Base-by-base conservation (phyloP, 1,140 invertebrate genomes). In the Coelopa frigida region DNA sequence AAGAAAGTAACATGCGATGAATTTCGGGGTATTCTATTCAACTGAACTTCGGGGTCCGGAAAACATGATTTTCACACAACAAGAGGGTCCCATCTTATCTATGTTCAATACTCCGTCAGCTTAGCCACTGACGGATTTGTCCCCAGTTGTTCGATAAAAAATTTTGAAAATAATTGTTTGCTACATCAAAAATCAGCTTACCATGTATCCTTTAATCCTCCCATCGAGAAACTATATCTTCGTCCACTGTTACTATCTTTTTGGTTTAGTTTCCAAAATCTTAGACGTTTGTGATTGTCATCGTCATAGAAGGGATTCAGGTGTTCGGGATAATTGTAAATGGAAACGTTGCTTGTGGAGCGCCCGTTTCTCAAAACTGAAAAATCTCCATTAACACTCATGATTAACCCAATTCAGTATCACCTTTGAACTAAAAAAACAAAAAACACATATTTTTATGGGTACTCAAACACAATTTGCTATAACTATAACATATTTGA, bases 291-390 rank as follows among this genome's bases (percentile, higher is more conserved):
- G 49, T 78, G 76, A 52, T 79, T 75, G 49, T 79, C 75, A 35
- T 80, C 80, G 48, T 84, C 81, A 48, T 75, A 74, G 64, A 84
- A 84, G 4, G 81, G 82, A 70, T 84, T 83, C 29, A 84, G 68
- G 58, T 83, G 80, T 58, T 83, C 81, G 15, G 82, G 81, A 65
- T 84, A 84, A 61, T 83, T 76, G 62, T 81, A 73, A 52, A 82
- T 76, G 35, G 74, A 77, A 43, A 62, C 54, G 48, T 57, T 54
- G 58, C 64, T 68, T 33, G 56, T 56, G 17, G 55, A 59, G 18
- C 64, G 51, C 29, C 58, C 58, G 36, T 56, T 53, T 29, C 54
- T 50, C 31, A 52, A 45, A 20, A 55, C 53, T 21, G 32, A 41
- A 14, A 44, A 15, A 14, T 47, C 47, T 48, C 44, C 53, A 23